Base-by-base conservation (phyloP, 2,113 vertebrate species). In the Sakesphorus luctuosus region DNA sequence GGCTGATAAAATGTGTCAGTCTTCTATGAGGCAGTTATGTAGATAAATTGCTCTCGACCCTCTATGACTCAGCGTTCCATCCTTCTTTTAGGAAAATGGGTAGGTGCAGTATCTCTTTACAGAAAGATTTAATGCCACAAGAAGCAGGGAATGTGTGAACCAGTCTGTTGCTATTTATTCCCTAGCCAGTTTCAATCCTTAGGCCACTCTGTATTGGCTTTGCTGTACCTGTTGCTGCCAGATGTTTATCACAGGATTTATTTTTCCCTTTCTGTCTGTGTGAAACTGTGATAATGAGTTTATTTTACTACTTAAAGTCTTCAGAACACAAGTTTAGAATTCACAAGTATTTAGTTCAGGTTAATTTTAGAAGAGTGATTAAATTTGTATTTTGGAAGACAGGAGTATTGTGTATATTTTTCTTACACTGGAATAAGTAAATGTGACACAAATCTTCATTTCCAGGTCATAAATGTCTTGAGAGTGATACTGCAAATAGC, bases 41-140 rank as follows among this genome's bases (percentile, higher is more conserved):
- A 84, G 79, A 96, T 52, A 87, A 94, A 94, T 93, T 79, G 71
- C 56, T 90, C 63, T 65, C 96, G 82, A 93, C 58, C 52, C 81
- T 87, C 35, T 66, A n/a, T 84, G 72, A 80, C 71, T 67, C 44
- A 38, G 74, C 72, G 84, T 89, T 93, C 73, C 35, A 63, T 81
- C 62, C 50, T 95, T 80, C 65, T 94, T 87, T 82, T 74, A 61
- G 74, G 75, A 67, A 88, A 94, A 93, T 43, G 47, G n/a, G 63
- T 74, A 55, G 40, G 35, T 91, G 38, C 68, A 68, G 78, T 95
- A 89, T 96, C 46, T 95, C 62, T 90, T 91, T 94, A 91, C 78
- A 69, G 72, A 59, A 96, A 96, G 84, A 84, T 89, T 84, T 89
- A 84, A 90, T 89, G 79, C 67, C 55, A 53, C 3, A 7, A 61